Base-by-base conservation (phyloP, 2,797 vertebrate species). In the Acanthornis magna region DNA sequence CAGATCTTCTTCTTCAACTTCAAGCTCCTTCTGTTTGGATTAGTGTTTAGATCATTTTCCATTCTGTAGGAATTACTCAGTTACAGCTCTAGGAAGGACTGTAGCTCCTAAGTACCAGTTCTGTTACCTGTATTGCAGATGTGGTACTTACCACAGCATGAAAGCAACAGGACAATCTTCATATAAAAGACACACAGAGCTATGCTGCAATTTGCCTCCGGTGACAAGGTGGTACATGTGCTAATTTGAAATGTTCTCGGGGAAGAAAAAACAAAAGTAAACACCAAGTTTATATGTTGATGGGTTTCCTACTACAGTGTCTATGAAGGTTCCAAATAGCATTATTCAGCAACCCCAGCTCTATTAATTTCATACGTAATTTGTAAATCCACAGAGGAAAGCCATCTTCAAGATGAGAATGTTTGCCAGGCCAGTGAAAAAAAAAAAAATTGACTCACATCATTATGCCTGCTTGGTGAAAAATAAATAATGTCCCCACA, bases 71-170 rank as follows among this genome's bases (percentile, higher is more conserved):
- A 96, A 96, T 96, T 94, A 85, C 89, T 96, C 93, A 81, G 89
- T 83, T 96, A 96, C 77, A 91, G 88, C 74, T 94, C 92, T 88
- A 90, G 63, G 76, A 95, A 94, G 89, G 66, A 23, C 91, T 88
- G 78, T 21, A 84, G 95, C 91, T 97, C 93, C 95, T 96, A 97
- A 98, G 96, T 95, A 97, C 94, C 94, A 89, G 95, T 97, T 97
- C 96, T 42, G 95, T 91, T 95, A 97, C 97, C 96, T 97, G 96
- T 92, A 95, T 93, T 93, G 92, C 13, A 27, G 92, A 97, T 93
- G 96, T 97, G 95, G 95, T 97, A 97, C 97, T 98, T 98, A 98
- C 97, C 97, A 97, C 97, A 97, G 97, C 96, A 71, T 93, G 97
- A 96, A 97, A 95, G 95, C 96, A 96, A 95, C 92, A 85, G 91